Evolutionary conservation across 2,113 vertebrate genomes (phyloP), one percentile per base, ranked within the genome.

Genomic region (Myxocyprinus asiaticus): DNA sequence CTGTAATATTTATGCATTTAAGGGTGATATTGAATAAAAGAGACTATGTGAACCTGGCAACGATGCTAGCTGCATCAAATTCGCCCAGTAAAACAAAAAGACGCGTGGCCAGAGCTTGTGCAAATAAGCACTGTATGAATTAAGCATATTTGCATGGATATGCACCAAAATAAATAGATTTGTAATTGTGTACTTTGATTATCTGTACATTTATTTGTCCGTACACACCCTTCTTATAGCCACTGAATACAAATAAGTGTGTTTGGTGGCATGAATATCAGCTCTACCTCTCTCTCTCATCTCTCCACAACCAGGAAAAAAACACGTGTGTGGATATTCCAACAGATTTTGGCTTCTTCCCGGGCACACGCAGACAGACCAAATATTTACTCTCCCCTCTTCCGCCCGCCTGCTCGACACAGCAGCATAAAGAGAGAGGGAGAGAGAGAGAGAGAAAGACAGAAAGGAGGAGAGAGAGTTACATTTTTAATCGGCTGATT

Each of bases 401-500:
- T 82, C 79, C 45, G 81, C 78, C 85, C 73, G 84, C 81, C 82
- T 89, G 79, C 87, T 88, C 85, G 73, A 89, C 86, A 89, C 82
- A 77, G 79, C 82, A 83, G 78, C 87, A 76, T 86, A 90, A 85
- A 81, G 84, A 81, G 81, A 87, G 81, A 83, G 66, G 77, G 79
- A 83, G 79, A 71, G 77, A 67, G 51, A 80, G 85, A 67, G 67
- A 56, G 50, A 12, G 61, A 50, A 70, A 55, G 68, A 65, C 9
- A 65, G 59, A 78, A 63, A 72, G 82, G 71, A 81, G 78, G 71
- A 79, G 86, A 83, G 76, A 72, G 71, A 94, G 93, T 93, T 94
- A 93, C 93, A 93, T 94, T 96, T 96, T 91, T 94, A 93, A 94
- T 95, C 92, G 91, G 93, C 94, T 94, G 94, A 94, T 93, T 93